phyloP scores from a whole-genome alignment of 2,113 vertebrate species.

The Ibidorhyncha struthersii region DNA sequence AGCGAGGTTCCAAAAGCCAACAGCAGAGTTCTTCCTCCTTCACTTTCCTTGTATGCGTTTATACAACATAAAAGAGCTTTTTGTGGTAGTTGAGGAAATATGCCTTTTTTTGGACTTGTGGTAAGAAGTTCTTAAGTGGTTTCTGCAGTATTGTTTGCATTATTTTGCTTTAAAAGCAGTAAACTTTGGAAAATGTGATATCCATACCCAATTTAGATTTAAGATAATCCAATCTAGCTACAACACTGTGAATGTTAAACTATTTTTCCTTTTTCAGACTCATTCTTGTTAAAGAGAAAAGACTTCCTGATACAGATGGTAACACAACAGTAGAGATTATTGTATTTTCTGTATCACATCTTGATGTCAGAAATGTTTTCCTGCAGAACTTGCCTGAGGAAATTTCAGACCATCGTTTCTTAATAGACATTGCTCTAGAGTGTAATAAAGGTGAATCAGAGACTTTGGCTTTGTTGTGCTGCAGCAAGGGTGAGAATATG shows the following conservation, averaged over 20 bases:
- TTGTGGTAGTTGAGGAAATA: not conserved
- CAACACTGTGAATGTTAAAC: not conserved
- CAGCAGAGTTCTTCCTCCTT: not conserved
- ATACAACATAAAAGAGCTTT: not conserved
- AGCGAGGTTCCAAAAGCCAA: not conserved
- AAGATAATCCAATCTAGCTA: not conserved
- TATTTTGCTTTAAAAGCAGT: not conserved
- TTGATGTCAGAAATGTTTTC: not conserved
- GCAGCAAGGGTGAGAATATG: not conserved
- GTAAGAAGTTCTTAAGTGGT: not conserved
- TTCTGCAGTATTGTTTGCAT: not conserved
- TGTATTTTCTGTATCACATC: not conserved
- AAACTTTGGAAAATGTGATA: not conserved
- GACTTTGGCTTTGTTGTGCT: not conserved
- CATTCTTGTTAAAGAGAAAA: not conserved
- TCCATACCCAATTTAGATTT: not conserved
- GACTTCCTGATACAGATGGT: not conserved
- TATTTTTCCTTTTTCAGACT: not conserved
- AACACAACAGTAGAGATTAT: not conserved
- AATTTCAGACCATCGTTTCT: not conserved
- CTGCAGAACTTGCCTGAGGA: not conserved
- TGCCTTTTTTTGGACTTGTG: not conserved
- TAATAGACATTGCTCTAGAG: not conserved
- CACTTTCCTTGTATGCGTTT: not conserved
- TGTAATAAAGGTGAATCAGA: not conserved